Evolutionary conservation across 2,113 vertebrate species (phyloP).

Genomic region (Ammospiza caudacuta): DNA sequence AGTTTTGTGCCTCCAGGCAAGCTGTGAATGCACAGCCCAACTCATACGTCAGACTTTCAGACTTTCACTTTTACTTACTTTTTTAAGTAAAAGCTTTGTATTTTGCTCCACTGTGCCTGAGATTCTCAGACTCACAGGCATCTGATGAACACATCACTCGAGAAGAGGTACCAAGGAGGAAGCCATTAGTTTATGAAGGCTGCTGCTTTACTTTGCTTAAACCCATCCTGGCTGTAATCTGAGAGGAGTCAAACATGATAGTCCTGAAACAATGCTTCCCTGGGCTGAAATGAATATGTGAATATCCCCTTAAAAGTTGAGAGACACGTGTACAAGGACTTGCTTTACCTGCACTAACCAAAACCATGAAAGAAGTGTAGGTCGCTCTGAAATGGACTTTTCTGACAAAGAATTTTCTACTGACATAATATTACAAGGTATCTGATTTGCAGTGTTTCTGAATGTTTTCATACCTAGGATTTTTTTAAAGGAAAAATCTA

Average conservation of each 20-base stretch:
- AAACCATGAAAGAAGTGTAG: background rate
- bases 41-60: background rate
- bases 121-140: background rate
- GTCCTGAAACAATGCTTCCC: background rate
- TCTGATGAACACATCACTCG: background rate
- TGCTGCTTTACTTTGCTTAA: background rate
- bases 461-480: background rate
- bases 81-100: background rate
- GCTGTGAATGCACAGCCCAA: background rate
- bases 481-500: conserved; percentile 2
- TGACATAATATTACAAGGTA: background rate
- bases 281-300: background rate
- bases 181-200: background rate
- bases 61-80: background rate
- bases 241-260: background rate
- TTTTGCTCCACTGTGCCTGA: background rate
- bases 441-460: background rate
- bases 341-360: background rate
- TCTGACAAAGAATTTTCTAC: background rate
- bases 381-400: background rate
- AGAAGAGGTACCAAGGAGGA: background rate
- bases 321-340: background rate
- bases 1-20: background rate
- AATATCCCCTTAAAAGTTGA: background rate
- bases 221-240: background rate